Conservation (phyloP, 2,888 invertebrate genomes). For the Drosophila atripex region DNA sequence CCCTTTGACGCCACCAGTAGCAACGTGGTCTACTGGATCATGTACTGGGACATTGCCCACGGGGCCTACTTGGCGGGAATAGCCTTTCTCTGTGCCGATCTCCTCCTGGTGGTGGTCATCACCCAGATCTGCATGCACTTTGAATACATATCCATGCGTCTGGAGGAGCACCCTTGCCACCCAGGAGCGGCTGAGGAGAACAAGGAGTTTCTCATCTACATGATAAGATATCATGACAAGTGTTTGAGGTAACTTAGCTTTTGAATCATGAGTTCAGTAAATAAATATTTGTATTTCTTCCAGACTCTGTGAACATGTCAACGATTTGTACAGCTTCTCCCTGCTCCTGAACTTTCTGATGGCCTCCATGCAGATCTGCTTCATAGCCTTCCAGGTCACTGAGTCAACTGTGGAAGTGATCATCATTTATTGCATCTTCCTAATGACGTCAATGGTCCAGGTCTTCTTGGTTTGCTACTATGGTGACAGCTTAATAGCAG, state of each 20-base stretch:
- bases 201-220: constrained; percentile 51
- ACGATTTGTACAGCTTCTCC: constrained; percentile 68
- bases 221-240: constrained; percentile 68
- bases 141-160: constrained; percentile 54
- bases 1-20: constrained; percentile 66
- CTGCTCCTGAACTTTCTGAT: constrained; percentile 80
- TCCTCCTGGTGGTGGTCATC: constrained; percentile 72
- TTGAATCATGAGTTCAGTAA: background rate
- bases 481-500: constrained; percentile 75
- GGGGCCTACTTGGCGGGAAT: constrained; percentile 73
- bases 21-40: constrained; percentile 64
- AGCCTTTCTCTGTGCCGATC: constrained; percentile 73
- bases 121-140: constrained; percentile 80
- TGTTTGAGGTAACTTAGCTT: constrained; percentile 70
- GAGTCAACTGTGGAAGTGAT: constrained; percentile 72
- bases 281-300: background rate
- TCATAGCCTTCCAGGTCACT: constrained; percentile 81
- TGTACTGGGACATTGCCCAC: constrained; percentile 66
- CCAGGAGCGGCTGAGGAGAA: constrained; percentile 44
- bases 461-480: constrained; percentile 80
- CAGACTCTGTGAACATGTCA: constrained; percentile 72
- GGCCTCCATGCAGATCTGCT: constrained; percentile 80
- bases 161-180: constrained; percentile 55
- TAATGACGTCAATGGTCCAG: constrained; percentile 76
- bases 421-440: constrained; percentile 74